phyloP scores from a whole-genome alignment of 2,888 invertebrate genomes.

The Chromoteleia sp. region DNA sequence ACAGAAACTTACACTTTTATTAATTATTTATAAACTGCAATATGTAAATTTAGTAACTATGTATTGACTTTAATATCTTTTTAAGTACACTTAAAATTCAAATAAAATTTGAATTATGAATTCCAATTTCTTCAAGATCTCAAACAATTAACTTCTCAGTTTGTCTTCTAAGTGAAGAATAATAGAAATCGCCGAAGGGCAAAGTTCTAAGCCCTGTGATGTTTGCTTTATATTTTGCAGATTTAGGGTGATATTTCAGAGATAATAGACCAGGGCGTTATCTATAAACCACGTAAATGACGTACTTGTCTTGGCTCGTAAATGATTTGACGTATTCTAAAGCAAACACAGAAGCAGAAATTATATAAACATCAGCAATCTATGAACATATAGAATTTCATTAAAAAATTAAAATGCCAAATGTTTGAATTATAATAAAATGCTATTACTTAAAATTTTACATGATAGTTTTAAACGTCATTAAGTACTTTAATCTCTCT shows the following conservation, averaged over 20 bases:
- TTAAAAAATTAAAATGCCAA: too few relatives aligned
- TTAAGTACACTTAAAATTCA: background rate
- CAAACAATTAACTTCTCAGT: background rate
- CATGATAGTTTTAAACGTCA: too few relatives aligned
- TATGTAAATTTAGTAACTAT: too few relatives aligned
- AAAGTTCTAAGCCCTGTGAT: conserved; percentile 16
- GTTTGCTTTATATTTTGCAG: conserved; percentile 31
- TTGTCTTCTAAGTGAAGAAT: conserved; percentile 11
- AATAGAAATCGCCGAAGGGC: conserved; percentile 22
- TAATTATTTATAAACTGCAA: too few relatives aligned
- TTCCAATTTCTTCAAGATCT: conserved; percentile 8
- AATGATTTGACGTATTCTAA: background rate
- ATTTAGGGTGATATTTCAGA: conserved; percentile 1
- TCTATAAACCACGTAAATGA: conserved; percentile 6
- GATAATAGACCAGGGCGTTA: conserved; percentile 12
- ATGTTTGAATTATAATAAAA: too few relatives aligned
- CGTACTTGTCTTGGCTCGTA: conserved; percentile 1
- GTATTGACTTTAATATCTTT: too few relatives aligned
- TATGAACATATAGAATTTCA: too few relatives aligned
- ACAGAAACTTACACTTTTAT: too few relatives aligned
- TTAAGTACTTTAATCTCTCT: too few relatives aligned
- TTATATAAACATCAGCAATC: too few relatives aligned
- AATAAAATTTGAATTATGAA: conserved; percentile 4
- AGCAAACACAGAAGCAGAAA: background rate
- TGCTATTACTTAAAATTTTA: too few relatives aligned